Percentiles rank a stretch among this genome's conserved stretches.
Evolutionary conservation across 2,797 vertebrate species (phyloP).

Genomic region (Furcifer pardalis): DNA sequence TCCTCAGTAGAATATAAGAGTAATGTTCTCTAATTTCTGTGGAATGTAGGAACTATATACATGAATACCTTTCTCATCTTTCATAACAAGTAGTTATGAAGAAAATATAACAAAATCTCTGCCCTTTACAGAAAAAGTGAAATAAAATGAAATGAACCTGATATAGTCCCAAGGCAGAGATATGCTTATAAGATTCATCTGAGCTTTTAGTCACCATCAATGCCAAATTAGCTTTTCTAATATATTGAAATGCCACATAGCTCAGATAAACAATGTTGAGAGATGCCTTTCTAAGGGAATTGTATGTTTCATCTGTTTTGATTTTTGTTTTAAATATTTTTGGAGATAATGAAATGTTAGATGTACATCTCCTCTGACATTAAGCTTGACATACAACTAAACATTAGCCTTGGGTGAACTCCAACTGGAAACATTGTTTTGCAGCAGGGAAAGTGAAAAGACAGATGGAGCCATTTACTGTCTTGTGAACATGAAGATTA

Average conservation of each 20-base stretch:
- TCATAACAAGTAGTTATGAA: slow-evolving; percentile 27
- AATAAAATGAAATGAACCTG: slow-evolving; percentile 18
- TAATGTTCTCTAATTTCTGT: slow-evolving; percentile 11
- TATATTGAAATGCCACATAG: background rate
- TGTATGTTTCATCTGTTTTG: slow-evolving; percentile 5
- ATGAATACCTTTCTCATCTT: slow-evolving; percentile 21
- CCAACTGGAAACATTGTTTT: background rate
- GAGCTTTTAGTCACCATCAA: slow-evolving; percentile 28
- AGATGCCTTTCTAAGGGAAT: slow-evolving; percentile 7
- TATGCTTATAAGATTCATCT: background rate
- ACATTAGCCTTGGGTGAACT: slow-evolving; percentile 17
- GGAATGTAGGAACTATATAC: background rate
- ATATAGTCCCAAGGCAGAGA: slow-evolving; percentile 18
- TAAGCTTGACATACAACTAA: background rate
- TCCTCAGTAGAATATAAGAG: background rate
- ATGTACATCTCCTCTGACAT: background rate
- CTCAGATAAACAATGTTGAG: slow-evolving; percentile 29
- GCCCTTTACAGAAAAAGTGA: slow-evolving; percentile 23
- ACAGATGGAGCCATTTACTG: background rate
- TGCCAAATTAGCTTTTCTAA: slow-evolving; percentile 10
- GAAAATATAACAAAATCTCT: slow-evolving; percentile 18
- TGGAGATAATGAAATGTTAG: slow-evolving; percentile 1
- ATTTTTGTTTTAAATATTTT: too few species aligned
- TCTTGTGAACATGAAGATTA: background rate
- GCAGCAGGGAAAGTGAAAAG: background rate